Evolutionary conservation across 64 coral and sea anemone species (phyloP), one percentile per base, ranked within the genome.

Genomic region (Platygyra sinensis): DNA sequence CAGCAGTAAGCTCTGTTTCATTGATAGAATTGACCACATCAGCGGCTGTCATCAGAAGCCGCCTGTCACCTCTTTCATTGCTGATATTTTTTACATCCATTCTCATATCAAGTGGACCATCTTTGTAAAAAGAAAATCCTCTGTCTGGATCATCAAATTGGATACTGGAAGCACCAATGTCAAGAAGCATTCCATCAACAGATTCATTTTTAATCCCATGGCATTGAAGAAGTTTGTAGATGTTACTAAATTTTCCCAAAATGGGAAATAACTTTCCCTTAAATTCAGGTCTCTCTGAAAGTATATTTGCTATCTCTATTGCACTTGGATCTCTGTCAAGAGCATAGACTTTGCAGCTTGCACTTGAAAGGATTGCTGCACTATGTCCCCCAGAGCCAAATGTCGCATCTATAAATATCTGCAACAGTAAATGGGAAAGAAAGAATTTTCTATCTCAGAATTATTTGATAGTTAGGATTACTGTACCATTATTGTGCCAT

Each of bases 391-490:
- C 95, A 2, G 95, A 92, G 1, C 95, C 95, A 85, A 96, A 96
- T 75, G 95, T 96, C 67, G 91, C 91, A 96, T 96, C 95, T 61
- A 96, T 76, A 51, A 96, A 96, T 30, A 96, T 92, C 95, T 96
- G 42, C 13, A 73, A 92, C 25, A 77, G 31, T 46, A 83, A 1
- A 16, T 57, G 46, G 39, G 22, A 74, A 14, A 16, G 42, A 6
- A 87, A 46, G 1, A 29, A 18, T 77, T 60, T 10, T 38, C 33
- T 57, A 30, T 2, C 8, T 18, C 24, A 81, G 38, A 12, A 18
- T 17, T 42, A 7, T 11, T 17, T 29, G 30, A 31, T 25, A 17
- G 24, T 33, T 33, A 27, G 42, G 1, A 46, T 57, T 57, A 57
- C 54, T 57, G 54, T 57, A 57, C 10, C 54, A 46, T 13, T 57